A percentile compares a stretch with the other conserved stretches of the same genome.
Evolutionary conservation across 1,140 invertebrate genomes (phyloP).

Genomic region (Macrobrachium rosenbergii): DNA sequence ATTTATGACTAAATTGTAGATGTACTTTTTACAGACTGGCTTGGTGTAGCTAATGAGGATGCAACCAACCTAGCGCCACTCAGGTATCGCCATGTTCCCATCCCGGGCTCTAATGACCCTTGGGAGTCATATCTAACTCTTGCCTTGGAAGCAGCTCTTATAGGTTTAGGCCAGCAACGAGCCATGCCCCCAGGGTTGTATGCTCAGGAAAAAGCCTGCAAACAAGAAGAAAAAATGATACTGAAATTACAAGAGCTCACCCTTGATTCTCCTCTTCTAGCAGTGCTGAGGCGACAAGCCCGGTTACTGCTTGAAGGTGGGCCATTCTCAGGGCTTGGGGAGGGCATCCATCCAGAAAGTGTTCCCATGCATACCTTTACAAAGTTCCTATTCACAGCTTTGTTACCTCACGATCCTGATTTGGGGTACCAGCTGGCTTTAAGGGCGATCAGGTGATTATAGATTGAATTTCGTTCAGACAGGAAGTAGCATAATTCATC

Average conservation of each 20-base stretch:
- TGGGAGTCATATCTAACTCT: conserved; percentile 84
- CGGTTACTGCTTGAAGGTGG: conserved; percentile 79
- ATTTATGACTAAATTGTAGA: too few relatives aligned
- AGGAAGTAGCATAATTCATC: not conserved
- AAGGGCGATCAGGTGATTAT: conserved; percentile 74
- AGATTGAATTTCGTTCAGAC: not conserved
- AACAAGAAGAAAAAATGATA: conserved; percentile 84
- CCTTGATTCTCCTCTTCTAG: conserved; percentile 79
- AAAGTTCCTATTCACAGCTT: conserved; percentile 81
- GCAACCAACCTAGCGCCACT: conserved; percentile 75
- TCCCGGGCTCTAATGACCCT: conserved; percentile 79
- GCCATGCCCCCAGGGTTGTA: conserved; percentile 84
- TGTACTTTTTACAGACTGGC: conserved; percentile 69
- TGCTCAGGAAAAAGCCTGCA: conserved; percentile 82
- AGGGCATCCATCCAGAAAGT: conserved; percentile 81
- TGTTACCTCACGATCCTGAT: conserved; percentile 80
- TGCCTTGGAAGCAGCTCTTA: conserved; percentile 78
- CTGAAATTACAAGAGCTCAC: conserved; percentile 82
- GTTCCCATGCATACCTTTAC: conserved; percentile 88
- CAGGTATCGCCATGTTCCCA: conserved; percentile 81
- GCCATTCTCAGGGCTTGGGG: conserved; percentile 81
- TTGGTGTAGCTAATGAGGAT: conserved; percentile 73
- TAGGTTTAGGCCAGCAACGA: conserved; percentile 82
- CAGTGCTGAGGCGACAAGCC: conserved; percentile 73
- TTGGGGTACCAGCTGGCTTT: conserved; percentile 80